Conservation (phyloP, 2,797 vertebrate genomes). For the Coregonus suidteri region DNA sequence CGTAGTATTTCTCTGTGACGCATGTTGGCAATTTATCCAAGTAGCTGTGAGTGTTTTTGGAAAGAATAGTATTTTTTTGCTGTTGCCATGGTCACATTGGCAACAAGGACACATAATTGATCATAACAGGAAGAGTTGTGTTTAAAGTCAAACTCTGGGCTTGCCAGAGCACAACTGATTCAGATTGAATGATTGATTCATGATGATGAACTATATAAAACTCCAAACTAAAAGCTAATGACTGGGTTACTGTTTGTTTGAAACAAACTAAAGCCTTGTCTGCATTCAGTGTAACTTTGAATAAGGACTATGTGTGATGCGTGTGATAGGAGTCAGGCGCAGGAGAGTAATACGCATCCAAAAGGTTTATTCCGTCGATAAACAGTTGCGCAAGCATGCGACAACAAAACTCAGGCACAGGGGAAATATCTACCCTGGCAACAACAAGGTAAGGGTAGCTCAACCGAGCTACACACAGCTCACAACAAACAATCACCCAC, state of each 20-base stretch:
- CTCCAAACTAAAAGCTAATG: neutral
- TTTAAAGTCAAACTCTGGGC: neutral
- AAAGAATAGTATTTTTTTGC: constrained; percentile 3
- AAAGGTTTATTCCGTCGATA: no score
- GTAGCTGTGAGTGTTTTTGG: constrained; percentile 13
- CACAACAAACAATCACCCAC: no score
- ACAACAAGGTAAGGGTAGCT: no score
- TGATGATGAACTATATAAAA: neutral
- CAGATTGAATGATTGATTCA: neutral
- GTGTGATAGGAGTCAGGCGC: no score
- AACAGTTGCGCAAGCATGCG: no score
- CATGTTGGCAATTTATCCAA: constrained; percentile 14
- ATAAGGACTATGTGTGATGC: neutral
- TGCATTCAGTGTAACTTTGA: neutral
- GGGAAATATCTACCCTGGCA: no score
- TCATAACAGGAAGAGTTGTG: neutral
- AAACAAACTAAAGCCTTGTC: neutral
- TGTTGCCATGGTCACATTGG: constrained; percentile 29
- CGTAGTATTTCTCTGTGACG: constrained; percentile 14
- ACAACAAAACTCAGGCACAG: no score
- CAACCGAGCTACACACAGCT: no score
- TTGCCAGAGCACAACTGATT: neutral
- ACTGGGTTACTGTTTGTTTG: neutral
- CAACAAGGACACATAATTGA: neutral
- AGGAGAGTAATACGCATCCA: no score